Evolutionary conservation across 2,888 invertebrate species (phyloP).

Genomic region (Coenonympha arcania): DNA sequence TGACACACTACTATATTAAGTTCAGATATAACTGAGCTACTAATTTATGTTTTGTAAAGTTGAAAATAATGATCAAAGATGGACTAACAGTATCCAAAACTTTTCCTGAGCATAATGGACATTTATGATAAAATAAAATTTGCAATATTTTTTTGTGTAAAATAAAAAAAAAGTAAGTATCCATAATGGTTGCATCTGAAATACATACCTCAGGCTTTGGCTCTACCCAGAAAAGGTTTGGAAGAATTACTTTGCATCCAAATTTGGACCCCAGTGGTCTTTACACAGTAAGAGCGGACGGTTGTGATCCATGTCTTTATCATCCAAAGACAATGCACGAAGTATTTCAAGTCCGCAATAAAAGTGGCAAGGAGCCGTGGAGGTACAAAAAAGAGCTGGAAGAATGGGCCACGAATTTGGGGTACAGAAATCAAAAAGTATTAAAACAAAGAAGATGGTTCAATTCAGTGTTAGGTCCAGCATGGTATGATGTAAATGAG

Average conservation of each 20-base stretch:
- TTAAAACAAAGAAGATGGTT: constrained; percentile 44
- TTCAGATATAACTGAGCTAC: too few species aligned
- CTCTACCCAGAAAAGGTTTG: constrained; percentile 42
- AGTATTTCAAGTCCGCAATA: constrained; percentile 42
- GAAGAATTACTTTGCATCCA: constrained; percentile 49
- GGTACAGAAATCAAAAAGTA: constrained; percentile 56
- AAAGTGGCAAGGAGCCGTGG: constrained; percentile 51
- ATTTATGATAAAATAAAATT: neutral
- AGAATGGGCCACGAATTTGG: constrained; percentile 58
- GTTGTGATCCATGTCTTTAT: constrained; percentile 54
- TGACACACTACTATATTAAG: too few species aligned
- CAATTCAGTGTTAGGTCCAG: constrained; percentile 49
- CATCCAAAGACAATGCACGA: constrained; percentile 39
- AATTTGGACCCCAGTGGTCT: constrained; percentile 50
- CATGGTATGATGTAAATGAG: constrained; percentile 46
- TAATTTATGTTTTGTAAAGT: too few species aligned
- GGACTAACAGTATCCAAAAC: too few species aligned
- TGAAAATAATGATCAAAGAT: too few species aligned
- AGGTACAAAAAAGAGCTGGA: constrained; percentile 54
- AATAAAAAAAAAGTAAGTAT: too few species aligned
- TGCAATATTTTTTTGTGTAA: neutral
- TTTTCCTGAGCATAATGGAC: too few species aligned
- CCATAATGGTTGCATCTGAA: constrained; percentile 20
- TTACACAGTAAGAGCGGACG: constrained; percentile 36
- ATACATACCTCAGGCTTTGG: constrained; percentile 36